Evolutionary conservation across 2,888 invertebrate genomes (phyloP).

Genomic region (Agelastica alni): DNA sequence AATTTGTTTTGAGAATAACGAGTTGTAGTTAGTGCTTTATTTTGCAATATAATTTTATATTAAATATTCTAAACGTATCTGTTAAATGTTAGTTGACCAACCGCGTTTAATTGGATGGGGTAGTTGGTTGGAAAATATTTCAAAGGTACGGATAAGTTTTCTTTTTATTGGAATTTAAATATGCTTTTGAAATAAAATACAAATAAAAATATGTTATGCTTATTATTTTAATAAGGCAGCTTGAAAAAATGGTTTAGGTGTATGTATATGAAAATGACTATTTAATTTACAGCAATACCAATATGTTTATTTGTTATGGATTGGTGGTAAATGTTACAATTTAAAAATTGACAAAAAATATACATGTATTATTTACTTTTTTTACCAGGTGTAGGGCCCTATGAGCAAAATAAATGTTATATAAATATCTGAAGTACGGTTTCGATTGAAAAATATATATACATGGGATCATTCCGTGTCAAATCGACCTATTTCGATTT

Average conservation of each 20-base stretch:
- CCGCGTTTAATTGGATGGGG: too few species aligned
- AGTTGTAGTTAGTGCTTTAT: too few species aligned
- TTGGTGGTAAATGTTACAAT: slow-evolving; percentile 25
- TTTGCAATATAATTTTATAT: too few species aligned
- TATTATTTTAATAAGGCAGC: slow-evolving; percentile 20
- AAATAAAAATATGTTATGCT: slow-evolving; percentile 13
- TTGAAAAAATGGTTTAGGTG: slow-evolving; percentile 25
- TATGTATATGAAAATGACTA: slow-evolving; percentile 17
- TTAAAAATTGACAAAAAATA: slow-evolving; percentile 22
- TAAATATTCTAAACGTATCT: too few species aligned
- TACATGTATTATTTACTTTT: slow-evolving; percentile 15
- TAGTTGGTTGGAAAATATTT: too few species aligned
- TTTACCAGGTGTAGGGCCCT: slow-evolving; percentile 44
- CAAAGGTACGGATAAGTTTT: too few species aligned
- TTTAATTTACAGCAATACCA: slow-evolving; percentile 5
- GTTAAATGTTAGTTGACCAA: too few species aligned
- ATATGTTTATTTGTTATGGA: slow-evolving; percentile 23
- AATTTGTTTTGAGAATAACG: too few species aligned
- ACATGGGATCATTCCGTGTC: too few species aligned
- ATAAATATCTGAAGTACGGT: slow-evolving; percentile 3
- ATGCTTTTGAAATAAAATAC: slow-evolving; percentile 10
- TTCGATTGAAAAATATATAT: too few species aligned
- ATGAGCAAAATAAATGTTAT: slow-evolving; percentile 26
- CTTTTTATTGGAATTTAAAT: background rate
- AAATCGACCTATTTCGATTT: too few species aligned